Conservation (phyloP, 2,888 invertebrate species). For the Andrena praecox region DNA sequence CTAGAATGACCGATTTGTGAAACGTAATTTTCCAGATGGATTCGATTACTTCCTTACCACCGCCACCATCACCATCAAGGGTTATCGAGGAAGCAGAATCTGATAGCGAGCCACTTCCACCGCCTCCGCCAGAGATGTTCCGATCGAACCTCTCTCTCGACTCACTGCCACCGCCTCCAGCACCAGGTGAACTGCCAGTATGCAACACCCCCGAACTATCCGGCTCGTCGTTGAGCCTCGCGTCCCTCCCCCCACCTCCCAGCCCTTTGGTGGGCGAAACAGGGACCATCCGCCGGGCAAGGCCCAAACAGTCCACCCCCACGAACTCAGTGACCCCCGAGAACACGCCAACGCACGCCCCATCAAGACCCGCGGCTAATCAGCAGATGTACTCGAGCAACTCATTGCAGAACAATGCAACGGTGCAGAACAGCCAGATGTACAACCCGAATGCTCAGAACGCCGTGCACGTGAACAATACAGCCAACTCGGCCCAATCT, state of each 20-base stretch:
- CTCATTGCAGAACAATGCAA: slow-evolving; percentile 79
- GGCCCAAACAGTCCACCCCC: slow-evolving; percentile 82
- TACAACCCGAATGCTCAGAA: slow-evolving; percentile 59
- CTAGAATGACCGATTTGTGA: not conserved
- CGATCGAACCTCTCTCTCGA: slow-evolving; percentile 92
- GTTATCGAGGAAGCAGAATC: slow-evolving; percentile 86
- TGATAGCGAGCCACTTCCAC: slow-evolving; percentile 88
- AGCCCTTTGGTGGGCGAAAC: slow-evolving; percentile 86
- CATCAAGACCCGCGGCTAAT: slow-evolving; percentile 78
- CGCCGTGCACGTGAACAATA: slow-evolving; percentile 64
- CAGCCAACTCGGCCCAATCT: slow-evolving; percentile 74
- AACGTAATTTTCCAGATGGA: slow-evolving; percentile 84
- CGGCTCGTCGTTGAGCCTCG: slow-evolving; percentile 90
- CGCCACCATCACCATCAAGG: slow-evolving; percentile 85
- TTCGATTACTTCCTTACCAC: slow-evolving; percentile 86
- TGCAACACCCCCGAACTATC: slow-evolving; percentile 87
- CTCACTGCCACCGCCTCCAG: slow-evolving; percentile 92
- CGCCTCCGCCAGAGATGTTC: slow-evolving; percentile 91
- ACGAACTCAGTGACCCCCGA: slow-evolving; percentile 84
- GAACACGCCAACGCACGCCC: slow-evolving; percentile 85
- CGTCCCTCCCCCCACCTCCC: slow-evolving; percentile 92
- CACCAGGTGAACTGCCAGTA: slow-evolving; percentile 87
- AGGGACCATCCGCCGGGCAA: slow-evolving; percentile 84
- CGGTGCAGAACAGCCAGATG: slow-evolving; percentile 75
- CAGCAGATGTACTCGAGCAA: slow-evolving; percentile 77